Base-by-base conservation (phyloP, 1,140 invertebrate genomes). In the Zaprionus ornatus region DNA sequence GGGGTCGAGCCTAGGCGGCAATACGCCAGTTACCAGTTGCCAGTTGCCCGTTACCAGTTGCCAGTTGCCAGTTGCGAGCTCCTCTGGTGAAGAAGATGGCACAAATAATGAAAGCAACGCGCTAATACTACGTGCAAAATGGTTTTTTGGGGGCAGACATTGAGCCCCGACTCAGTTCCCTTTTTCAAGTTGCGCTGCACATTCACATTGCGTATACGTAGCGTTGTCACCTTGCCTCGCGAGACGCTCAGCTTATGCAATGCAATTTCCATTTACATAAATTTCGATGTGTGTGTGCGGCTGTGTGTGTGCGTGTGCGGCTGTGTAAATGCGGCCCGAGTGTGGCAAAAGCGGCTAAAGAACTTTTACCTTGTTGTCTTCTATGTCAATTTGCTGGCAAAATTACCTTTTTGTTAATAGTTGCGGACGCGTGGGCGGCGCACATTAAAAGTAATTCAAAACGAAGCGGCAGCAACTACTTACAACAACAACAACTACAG, bases 211-310 rank as follows among this genome's bases (percentile, higher is more conserved):
- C 82, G 82, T 86, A 86, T 85, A 85, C 82, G 82, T 79, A 75
- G 55, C 70, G 74, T 60, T 74, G 65, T 69, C 72, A 62, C 13
- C 57, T 42, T n/a, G 40, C 40, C 5, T 48, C 9, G 25, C 37
- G 29, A 27, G 29, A 35, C 48, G 35, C 61, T 23, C 23, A 55
- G 83, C 83, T 87, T 87, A 88, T 88, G 83, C 83, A 88, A 88
- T 87, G 84, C 84, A 87, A 87, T 87, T 87, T 87, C 79, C 84
- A 87, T 87, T 87, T 87, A 79, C 84, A 87, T 87, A 87, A 87
- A 87, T 87, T 87, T 82, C 74, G 67, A 65, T 66, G 54, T 50
- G 72, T 82, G 60, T 79, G 61, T 72, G 71, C 60, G 60, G n/a
- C n/a, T 48, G 35, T 25, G 37, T 32, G 37, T 35, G 54, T 60